Evolutionary conservation across 1,140 invertebrate genomes (phyloP), one percentile per base, ranked within the genome.

Genomic region (Drosophila nikananu): DNA sequence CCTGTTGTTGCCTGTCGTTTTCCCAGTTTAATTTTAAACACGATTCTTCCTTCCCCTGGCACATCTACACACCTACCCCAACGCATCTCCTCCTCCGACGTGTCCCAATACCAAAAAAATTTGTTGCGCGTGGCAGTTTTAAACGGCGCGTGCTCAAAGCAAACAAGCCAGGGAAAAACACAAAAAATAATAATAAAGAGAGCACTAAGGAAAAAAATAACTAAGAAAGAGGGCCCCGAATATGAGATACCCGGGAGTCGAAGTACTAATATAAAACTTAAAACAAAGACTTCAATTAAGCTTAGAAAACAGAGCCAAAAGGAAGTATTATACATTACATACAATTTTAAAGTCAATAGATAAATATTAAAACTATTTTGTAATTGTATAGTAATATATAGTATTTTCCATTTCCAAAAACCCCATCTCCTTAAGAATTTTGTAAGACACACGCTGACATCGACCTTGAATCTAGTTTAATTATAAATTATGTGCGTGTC

Each of bases 11-110:
- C 70, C 62, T 71, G 49, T 59, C 82, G 77, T 68, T 80, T 63
- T 76, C 80, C 60, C 68, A 72, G 66, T 79, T 89, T 84, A 89
- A 90, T 84, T 89, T 89, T 79, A 79, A 89, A 84, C 86, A 70
- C 59, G 76, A 62, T 72, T 83, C 74, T 81, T 74, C 75, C 57
- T 58, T 59, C 46, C 67, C 32, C 23, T 6, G 27, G 17, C 23
- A 8, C 25, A 39, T n/a, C 27, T 42, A 9, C 48, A 21, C 21
- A 35, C 13, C 62, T 10, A 15, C 6, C 25, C 17, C 15, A 3
- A 9, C 7, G 19, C 30, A 5, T 35, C 55, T 23, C 32, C 15
- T 23, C 32, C 32, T 2, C 9, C 42, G 19, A 44, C 42, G 21
- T 37, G 54, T 37, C 32, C 54, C 54, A 55, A 55, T 55, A 37